phyloP scores from a whole-genome alignment of 2,797 vertebrate genomes.

The Xerus rutilus region DNA sequence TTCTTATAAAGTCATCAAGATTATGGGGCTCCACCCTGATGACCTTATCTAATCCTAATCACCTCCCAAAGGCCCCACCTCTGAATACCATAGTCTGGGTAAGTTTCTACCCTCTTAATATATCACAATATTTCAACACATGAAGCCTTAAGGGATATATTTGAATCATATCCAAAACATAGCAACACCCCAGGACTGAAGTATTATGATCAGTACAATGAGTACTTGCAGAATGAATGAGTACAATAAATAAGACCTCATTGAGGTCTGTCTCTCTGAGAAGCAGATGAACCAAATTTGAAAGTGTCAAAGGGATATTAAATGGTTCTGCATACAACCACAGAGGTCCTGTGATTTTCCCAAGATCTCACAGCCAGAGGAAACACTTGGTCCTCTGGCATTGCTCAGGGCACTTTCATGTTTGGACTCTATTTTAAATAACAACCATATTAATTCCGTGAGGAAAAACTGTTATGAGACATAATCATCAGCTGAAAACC shows the following conservation, averaged over 20 bases:
- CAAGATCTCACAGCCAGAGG: neutral
- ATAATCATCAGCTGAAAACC: neutral
- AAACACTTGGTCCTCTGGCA: neutral
- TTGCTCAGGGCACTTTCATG: neutral
- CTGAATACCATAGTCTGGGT: neutral
- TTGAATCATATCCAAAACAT: neutral
- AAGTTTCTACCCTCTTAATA: neutral
- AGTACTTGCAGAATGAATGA: neutral
- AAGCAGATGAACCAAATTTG: neutral
- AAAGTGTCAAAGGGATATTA: neutral
- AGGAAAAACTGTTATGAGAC: neutral
- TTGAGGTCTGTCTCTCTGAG: neutral
- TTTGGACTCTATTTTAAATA: neutral
- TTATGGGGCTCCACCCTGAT: neutral
- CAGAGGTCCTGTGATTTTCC: neutral
- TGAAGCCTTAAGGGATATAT: too few species aligned
- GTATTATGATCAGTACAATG: neutral
- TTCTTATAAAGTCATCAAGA: neutral
- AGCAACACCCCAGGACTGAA: neutral
- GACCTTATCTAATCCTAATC: neutral
- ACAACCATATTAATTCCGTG: neutral
- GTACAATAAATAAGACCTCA: neutral
- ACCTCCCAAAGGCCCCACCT: neutral
- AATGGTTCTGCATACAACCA: neutral
- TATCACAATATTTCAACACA: neutral